phyloP scores from a whole-genome alignment of 2,113 vertebrate genomes.

The Melanocharis versteri region DNA sequence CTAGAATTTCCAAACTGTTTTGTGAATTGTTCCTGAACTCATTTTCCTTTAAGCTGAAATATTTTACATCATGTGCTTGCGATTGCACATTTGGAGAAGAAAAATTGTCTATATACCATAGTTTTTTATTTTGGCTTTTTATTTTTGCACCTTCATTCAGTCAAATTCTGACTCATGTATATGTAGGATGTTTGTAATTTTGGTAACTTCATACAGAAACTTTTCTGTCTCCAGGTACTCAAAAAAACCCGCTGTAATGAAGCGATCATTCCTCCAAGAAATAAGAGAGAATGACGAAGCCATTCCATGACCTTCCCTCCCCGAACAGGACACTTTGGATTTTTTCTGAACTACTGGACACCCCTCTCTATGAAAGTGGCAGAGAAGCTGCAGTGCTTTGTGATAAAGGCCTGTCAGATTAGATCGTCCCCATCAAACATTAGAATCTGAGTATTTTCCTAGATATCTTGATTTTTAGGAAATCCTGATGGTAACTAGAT shows the following conservation, averaged over 20 bases:
- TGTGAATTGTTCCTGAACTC: background rate
- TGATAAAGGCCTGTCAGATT: background rate
- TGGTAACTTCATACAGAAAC: background rate
- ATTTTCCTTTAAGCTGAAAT: background rate
- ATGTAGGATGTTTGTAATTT: background rate
- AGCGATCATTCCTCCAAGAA: background rate
- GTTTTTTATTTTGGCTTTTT: background rate
- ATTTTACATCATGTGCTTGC: background rate
- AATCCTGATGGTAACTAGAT: background rate
- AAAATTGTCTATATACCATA: background rate
- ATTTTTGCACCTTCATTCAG: background rate
- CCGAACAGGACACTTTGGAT: background rate
- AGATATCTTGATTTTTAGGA: background rate
- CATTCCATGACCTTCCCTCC: background rate
- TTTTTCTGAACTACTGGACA: background rate
- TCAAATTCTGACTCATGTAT: background rate
- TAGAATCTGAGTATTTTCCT: background rate
- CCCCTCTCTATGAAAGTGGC: background rate
- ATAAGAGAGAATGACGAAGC: background rate
- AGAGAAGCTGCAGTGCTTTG: background rate
- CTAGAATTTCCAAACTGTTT: background rate
- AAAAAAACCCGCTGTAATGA: background rate
- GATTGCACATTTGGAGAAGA: background rate
- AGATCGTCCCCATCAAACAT: background rate
- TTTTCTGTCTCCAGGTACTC: background rate